Percentiles rank a stretch among this genome's conserved stretches.
These are phyloP conservation scores for Physeter macrocephalus DNA, from an alignment of 2,113 vertebrate genomes.

Conservation along the genomic window DNA sequence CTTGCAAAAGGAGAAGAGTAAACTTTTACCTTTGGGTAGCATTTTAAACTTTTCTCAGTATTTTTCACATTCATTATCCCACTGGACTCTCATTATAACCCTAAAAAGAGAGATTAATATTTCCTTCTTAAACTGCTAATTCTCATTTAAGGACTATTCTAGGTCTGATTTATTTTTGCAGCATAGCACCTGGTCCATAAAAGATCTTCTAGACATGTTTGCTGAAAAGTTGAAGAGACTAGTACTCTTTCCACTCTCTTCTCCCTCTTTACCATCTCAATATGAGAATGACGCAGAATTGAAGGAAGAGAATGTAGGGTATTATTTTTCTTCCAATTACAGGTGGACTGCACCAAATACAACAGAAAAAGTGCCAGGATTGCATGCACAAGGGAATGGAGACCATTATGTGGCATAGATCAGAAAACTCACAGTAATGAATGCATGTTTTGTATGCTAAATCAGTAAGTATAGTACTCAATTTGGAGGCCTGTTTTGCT, in stretches of 20 bases:
- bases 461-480: not conserved
- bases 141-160: not conserved
- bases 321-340: not conserved
- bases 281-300: not conserved
- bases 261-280: not conserved
- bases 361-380: fast-evolving
- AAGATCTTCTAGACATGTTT: not conserved
- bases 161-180: not conserved
- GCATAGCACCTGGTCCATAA: not conserved
- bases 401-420: constrained; percentile 15
- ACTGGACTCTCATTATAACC: not conserved
- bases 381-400: not conserved
- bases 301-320: not conserved
- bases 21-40: not conserved
- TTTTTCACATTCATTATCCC: not conserved
- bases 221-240: not conserved
- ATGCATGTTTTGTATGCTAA: not conserved
- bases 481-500: not conserved
- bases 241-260: not conserved
- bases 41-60: not conserved
- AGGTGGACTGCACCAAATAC: constrained; percentile 34
- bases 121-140: not conserved
- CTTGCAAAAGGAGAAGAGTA: not conserved
- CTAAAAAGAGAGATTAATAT: not conserved
- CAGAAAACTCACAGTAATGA: not conserved